These are phyloP conservation scores for Oceanodroma leucorhoa DNA, from an alignment of 2,797 vertebrate species.

Conservation along the genomic window DNA sequence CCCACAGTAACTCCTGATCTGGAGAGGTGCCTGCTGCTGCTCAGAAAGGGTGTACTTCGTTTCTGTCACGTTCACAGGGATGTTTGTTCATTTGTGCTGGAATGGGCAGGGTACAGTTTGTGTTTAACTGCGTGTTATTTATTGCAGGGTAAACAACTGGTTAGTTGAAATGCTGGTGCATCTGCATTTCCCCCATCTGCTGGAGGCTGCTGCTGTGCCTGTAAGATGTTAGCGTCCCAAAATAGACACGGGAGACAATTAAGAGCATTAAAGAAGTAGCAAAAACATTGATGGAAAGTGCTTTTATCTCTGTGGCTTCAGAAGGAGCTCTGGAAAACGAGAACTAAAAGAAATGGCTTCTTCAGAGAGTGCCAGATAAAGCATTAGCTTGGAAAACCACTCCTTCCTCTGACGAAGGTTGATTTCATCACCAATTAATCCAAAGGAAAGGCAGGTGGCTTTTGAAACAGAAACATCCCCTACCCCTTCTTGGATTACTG, in stretches of 20 bases:
- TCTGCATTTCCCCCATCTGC: conserved; percentile 65
- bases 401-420: neutral
- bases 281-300: conserved; percentile 18
- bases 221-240: conserved; percentile 5
- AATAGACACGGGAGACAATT: conserved; percentile 62
- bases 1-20: neutral
- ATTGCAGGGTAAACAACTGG: conserved; percentile 50
- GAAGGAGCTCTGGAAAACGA: neutral
- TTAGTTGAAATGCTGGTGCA: neutral
- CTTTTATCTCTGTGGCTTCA: conserved; percentile 27
- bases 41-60: fast-evolving
- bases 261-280: conserved; percentile 30
- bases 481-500: neutral
- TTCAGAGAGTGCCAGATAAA: neutral
- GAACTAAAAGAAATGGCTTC: neutral
- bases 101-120: neutral
- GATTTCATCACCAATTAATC: neutral
- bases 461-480: neutral
- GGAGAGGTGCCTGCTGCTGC: neutral
- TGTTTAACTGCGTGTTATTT: conserved; percentile 13
- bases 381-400: neutral
- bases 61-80: neutral
- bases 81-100: neutral
- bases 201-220: conserved; percentile 51
- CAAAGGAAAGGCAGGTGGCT: neutral